A percentile compares a stretch with the other conserved stretches of the same genome.
Conservation (phyloP, 2,113 vertebrate genomes). For the Merops nubicus region DNA sequence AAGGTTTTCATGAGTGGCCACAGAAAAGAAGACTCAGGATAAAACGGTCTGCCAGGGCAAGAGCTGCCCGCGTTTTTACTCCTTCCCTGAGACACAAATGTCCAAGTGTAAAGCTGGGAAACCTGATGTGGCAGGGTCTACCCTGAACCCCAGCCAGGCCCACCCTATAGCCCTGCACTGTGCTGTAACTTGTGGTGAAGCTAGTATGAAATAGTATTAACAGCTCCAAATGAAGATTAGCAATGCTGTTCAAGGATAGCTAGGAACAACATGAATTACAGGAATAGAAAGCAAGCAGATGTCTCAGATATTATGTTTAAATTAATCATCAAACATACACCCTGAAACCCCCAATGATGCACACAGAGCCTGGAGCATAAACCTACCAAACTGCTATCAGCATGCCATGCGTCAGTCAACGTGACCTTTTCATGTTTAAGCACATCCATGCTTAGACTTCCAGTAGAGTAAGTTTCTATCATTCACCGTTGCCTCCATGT, state of each 20-base stretch:
- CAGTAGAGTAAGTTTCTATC: not conserved
- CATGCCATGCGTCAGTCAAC: not conserved
- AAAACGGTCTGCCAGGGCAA: not conserved
- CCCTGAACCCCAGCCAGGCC: not conserved
- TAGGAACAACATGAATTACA: not conserved
- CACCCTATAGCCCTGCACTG: not conserved
- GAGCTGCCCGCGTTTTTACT: not conserved
- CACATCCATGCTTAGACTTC: not conserved
- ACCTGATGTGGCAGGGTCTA: not conserved
- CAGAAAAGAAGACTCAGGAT: not conserved
- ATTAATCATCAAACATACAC: not conserved
- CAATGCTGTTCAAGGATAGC: not conserved
- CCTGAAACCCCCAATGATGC: accelerated
- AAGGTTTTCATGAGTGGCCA: not conserved
- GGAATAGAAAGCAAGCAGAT: not conserved
- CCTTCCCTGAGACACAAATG: not conserved
- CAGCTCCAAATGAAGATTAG: not conserved
- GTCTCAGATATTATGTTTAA: not conserved
- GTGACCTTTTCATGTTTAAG: not conserved
- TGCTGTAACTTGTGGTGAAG: accelerated
- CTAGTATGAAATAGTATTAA: not conserved
- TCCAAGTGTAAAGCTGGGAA: not conserved
- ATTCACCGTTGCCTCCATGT: not conserved
- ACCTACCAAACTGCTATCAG: not conserved
- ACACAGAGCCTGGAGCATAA: not conserved